Percentiles rank a stretch among this genome's conserved stretches.
phyloP scores from a whole-genome alignment of 2,113 vertebrate genomes.

The Lagopus leucura region DNA sequence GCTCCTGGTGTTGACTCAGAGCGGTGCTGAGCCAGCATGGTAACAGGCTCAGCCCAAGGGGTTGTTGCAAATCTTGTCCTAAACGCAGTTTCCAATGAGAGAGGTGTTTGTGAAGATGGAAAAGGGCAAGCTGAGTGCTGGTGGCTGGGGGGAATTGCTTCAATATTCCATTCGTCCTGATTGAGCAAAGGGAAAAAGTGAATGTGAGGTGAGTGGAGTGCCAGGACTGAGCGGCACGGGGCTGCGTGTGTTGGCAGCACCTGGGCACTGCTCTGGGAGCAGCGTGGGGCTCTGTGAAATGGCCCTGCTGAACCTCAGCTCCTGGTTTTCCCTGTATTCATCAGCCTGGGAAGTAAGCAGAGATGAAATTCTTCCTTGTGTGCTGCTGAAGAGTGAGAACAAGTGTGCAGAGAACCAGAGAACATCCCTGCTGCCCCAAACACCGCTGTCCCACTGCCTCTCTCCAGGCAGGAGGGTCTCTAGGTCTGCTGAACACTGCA shows the following conservation, averaged over 20 bases:
- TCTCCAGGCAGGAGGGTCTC: neutral
- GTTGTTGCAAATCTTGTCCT: neutral
- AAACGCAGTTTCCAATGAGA: neutral
- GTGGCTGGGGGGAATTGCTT: neutral
- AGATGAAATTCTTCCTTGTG: neutral
- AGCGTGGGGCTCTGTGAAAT: rapidly evolving
- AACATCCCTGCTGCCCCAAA: neutral
- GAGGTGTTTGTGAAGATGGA: neutral
- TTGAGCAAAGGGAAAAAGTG: neutral
- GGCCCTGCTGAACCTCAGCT: neutral
- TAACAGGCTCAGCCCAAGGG: neutral
- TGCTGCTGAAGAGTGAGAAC: neutral
- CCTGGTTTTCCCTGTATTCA: neutral
- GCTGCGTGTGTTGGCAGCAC: neutral
- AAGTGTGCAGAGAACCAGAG: neutral
- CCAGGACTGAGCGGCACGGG: rapidly evolving
- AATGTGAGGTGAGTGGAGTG: rapidly evolving
- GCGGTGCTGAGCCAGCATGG: neutral
- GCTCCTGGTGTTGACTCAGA: neutral
- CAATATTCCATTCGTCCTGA: neutral
- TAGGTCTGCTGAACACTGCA: neutral
- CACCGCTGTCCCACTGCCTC: neutral
- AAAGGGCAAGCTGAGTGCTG: neutral
- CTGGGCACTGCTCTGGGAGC: neutral
- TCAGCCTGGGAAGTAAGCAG: neutral